Evolutionary conservation across 1,140 invertebrate species (phyloP), one percentile per base, ranked within the genome.

Genomic region (Pteromalus puparum): DNA sequence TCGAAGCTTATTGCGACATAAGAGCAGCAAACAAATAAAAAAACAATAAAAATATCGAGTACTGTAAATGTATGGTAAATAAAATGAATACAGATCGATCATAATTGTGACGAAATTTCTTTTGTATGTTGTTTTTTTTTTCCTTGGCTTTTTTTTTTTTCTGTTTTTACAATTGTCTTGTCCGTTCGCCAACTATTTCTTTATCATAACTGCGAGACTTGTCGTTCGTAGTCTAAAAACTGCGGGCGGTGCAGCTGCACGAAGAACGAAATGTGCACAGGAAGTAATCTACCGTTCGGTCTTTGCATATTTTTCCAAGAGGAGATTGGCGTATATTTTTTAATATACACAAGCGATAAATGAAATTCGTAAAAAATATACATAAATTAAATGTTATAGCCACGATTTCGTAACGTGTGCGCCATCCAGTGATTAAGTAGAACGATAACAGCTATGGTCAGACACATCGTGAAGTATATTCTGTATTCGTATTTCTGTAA

Each of bases 41-140:
- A 18, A 24, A 34, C 30, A 18, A 61, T n/a, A 61, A 68, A 85
- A 81, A 76, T 68, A 86, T 87, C 88, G 84, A 87, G 76, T 90
- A 88, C 87, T 90, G 87, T 91, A 91, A 91, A 87, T 88, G 81
- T 89, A 90, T 89, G 88, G 87, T 87, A 91, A 87, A 91, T 91
- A 90, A 90, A 91, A 91, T 89, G 84, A 90, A 86, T 90, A 87
- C 78, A 81, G 78, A 85, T 81, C 73, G 70, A 85, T 65, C 28
- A 74, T 34, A 34, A 38, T 74, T 73, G 83, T 84, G 30, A 84
- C 79, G 70, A 61, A 80, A 67, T 72, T 84, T 80, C 21, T 46
- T 46, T 82, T 79, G 34, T 61, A 77, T 48, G 9, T 38, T 65
- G 30, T 79, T 53, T 53, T 34, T 21, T 70, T 48, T 42, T 70